Evolutionary conservation across 2,797 vertebrate species (phyloP), one percentile per base, ranked within the genome.

Genomic region (Botia kubotai): DNA sequence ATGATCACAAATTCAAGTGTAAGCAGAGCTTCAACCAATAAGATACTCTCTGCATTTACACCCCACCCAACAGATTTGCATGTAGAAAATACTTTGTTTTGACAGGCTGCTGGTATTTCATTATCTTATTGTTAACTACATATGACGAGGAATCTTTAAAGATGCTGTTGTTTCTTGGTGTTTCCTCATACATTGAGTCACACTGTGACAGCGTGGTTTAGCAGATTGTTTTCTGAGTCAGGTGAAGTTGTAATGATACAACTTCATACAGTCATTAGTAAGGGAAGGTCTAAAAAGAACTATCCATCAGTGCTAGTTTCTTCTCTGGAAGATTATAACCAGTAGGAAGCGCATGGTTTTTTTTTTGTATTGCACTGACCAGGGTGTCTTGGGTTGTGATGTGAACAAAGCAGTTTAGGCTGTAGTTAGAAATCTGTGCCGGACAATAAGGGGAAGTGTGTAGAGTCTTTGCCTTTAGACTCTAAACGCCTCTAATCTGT

Each of bases 401-500:
- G 29, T 29, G 29, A 29, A 29, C 4, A 4, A 29, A 52, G n/a
- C 19, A n/a, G 26, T 71, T 83, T 60, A 39, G 46, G 60, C 36
- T 2, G 1, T 63, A 50, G 72, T 68, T 75, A 58, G 33, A 79
- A 77, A 73, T 77, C n/a, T 65, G 16, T 75, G 52, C 50, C 10
- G 67, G 71, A 80, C 48, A 57, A 57, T 83, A 77, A 62, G 77
- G 67, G 74, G 70, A 57, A 74, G 88, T 88, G 87, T 14, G 69
- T 68, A 23, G 36, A 29, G 29, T 29, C 29, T 29, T 29, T 29
- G 29, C 29, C 29, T 29, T 29, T 29, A 77, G 46, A 13, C 90
- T 88, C 90, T 89, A 92, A 94, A 93, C 90, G 92, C 93, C 92
- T 94, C 93, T 93, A n/a, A 93, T 94, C 92, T 94, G 94, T 94